Evolutionary conservation across 2,113 vertebrate species (phyloP).

Genomic region (Dasyurus viverrinus): DNA sequence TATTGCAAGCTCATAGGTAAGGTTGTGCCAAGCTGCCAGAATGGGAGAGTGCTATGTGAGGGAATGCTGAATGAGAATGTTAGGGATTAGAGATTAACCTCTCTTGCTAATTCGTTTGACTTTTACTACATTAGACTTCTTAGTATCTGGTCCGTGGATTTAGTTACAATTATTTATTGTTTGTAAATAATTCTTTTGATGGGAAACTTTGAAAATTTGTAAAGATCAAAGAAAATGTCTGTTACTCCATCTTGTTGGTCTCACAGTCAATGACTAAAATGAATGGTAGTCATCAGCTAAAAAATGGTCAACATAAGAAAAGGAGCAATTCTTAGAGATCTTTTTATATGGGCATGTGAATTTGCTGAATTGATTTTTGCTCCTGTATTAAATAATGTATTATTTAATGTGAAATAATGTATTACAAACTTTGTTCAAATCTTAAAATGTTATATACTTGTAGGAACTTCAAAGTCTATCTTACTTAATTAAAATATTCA

Average conservation of each 20-base stretch:
- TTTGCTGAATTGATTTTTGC: background rate
- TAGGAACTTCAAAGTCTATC: background rate
- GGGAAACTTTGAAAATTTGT: background rate
- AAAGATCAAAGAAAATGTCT: background rate
- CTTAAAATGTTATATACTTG: background rate
- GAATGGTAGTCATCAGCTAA: background rate
- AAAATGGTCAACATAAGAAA: background rate
- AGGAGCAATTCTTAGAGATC: background rate
- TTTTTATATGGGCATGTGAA: background rate
- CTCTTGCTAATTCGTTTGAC: background rate
- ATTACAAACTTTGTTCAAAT: background rate
- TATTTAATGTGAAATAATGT: background rate
- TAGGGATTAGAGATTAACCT: background rate
- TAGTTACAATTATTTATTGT: background rate
- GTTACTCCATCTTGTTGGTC: background rate
- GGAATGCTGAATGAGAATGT: background rate
- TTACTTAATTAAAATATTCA: background rate
- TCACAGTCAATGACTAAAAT: background rate
- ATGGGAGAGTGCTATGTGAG: background rate
- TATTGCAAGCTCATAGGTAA: background rate
- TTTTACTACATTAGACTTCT: background rate
- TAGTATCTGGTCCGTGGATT: background rate
- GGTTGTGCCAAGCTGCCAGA: background rate
- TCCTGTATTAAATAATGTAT: background rate
- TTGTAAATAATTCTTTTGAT: background rate